Base-by-base conservation (phyloP, 2,113 vertebrate species). In the Leptodactylus fuscus region DNA sequence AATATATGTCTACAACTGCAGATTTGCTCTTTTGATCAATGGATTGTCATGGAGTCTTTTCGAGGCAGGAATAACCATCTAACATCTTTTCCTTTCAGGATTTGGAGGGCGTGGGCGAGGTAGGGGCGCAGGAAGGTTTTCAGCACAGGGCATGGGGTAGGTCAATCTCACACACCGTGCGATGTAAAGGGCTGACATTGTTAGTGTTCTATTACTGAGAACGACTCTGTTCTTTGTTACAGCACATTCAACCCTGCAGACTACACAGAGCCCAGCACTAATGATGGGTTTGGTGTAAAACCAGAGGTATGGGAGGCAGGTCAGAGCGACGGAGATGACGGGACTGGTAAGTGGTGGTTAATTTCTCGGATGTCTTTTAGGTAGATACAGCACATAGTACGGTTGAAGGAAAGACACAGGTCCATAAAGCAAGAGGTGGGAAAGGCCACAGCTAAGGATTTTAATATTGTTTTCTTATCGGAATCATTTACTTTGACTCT, bases 201-300 rank as follows among this genome's bases (percentile, higher is more conserved):
- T 10, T 38, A 1, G 27, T 34, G 18, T 18, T 67, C 2, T 16
- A 22, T 36, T 22, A 34, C 29, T 36, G 0, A 34, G 5, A 34
- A 22, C 1, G 1, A 10, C 3, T 69, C 7, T 73, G 24, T 15
- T 32, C 5, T 79, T 44, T 32, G 34, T 88, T 85, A 46, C 88
- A 99, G 98, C 89, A 97, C 95, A 38, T 99, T 98, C 92, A 97
- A 99, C 89, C 96, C 97, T 89, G 95, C 96, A 85, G 98, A 99
- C 87, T 98, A 96, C 92, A 92, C 70, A 32, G 94, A 96, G 82
- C 93, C 95, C 88, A 90, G 95, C 88, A 93, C 92, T 88, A 88
- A 91, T 81, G 88, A 93, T 89, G 91, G 89, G 36, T 94, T 88
- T 91, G 92, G 92, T 46, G 89, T 90, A 88, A 96, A 96, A 36